Conservation (phyloP, 2,888 invertebrate species). For the Boloria selene region DNA sequence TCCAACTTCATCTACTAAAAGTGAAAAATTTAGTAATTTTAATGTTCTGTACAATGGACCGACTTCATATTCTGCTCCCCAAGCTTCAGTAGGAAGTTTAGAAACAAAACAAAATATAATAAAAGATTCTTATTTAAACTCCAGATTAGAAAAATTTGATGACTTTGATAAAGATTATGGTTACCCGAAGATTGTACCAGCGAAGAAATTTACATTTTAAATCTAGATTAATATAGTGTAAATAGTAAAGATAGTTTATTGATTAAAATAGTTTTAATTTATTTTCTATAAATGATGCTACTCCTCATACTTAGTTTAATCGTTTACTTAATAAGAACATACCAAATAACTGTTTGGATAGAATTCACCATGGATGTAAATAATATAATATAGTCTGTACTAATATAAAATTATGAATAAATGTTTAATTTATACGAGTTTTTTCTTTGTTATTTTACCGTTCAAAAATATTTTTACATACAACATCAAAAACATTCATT, state of each 20-base stretch:
- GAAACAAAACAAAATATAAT: slow-evolving; percentile 45
- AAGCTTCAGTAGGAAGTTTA: slow-evolving; percentile 67
- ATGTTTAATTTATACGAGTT: no score
- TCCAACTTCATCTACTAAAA: slow-evolving; percentile 49
- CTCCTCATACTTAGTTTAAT: not conserved
- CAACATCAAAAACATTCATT: no score
- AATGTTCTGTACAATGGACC: slow-evolving; percentile 65
- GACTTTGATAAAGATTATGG: slow-evolving; percentile 51
- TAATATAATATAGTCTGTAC: no score
- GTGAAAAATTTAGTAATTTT: slow-evolving; percentile 47
- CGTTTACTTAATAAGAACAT: not conserved
- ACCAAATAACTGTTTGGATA: not conserved
- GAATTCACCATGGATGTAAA: not conserved
- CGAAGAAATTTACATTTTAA: slow-evolving; percentile 53
- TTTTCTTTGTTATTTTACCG: no score
- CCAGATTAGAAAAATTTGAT: slow-evolving; percentile 66
- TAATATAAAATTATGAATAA: no score
- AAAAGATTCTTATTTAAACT: slow-evolving; percentile 51
- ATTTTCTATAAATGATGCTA: not conserved
- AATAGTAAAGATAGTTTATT: not conserved
- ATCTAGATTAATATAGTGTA: not conserved
- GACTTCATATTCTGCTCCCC: slow-evolving; percentile 73
- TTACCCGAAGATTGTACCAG: slow-evolving; percentile 58
- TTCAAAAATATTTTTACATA: no score
- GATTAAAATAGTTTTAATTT: slow-evolving; percentile 4